Conservation (phyloP, 1,140 invertebrate genomes). For the Drosophila kikkawai region DNA sequence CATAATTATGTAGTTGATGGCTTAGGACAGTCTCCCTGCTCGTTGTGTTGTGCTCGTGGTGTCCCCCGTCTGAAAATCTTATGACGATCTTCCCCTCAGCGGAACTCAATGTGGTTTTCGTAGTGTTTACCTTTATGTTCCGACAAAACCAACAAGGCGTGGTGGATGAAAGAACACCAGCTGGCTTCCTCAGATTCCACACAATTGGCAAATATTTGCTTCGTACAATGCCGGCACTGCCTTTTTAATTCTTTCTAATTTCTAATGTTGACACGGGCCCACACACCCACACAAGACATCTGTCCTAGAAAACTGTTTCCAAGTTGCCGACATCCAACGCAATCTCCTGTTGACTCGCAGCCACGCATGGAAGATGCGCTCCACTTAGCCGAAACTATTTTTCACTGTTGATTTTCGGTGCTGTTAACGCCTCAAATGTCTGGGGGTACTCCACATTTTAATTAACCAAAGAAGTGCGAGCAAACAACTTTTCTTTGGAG, state of each 20-base stretch:
- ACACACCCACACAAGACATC: constrained; percentile 26
- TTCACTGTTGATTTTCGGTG: constrained; percentile 49
- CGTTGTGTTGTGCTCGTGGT: no score
- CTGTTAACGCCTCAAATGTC: constrained; percentile 13
- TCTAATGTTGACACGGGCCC: constrained; percentile 62
- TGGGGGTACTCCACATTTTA: constrained; percentile 37
- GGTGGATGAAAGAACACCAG: constrained; percentile 44
- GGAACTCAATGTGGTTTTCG: constrained; percentile 28
- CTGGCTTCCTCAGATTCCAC: constrained; percentile 59
- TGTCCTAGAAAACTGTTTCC: constrained; percentile 32
- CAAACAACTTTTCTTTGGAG: constrained; percentile 29
- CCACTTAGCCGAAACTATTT: constrained; percentile 51
- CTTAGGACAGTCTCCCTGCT: neutral
- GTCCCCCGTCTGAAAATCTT: neutral
- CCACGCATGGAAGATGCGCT: constrained; percentile 40
- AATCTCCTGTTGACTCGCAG: constrained; percentile 71
- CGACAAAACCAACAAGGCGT: constrained; percentile 23
- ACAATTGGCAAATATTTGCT: constrained; percentile 69
- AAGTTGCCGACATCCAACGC: constrained; percentile 46
- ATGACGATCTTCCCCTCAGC: constrained; percentile 9
- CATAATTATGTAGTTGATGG: neutral
- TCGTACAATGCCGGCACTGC: constrained; percentile 54
- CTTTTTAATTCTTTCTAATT: constrained; percentile 80
- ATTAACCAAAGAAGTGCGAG: constrained; percentile 30
- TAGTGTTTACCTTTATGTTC: constrained; percentile 30